Percentiles rank a stretch among this genome's conserved stretches.
These are phyloP conservation scores for Prionailurus viverrinus DNA, from an alignment of 2,113 vertebrate species.

Conservation along the genomic window DNA sequence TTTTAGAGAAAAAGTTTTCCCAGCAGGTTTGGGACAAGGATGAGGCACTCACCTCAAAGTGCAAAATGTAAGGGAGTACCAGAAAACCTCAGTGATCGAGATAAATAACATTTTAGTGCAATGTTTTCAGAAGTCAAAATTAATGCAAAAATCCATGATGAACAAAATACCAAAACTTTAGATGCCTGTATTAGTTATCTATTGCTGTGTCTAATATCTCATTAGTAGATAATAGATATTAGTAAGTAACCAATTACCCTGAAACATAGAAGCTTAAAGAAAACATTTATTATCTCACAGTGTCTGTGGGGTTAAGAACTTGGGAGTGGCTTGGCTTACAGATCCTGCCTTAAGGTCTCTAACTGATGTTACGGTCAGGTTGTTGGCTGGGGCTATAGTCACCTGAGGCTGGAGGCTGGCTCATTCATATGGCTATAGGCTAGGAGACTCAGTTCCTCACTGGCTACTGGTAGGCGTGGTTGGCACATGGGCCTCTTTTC, in stretches of 20 bases:
- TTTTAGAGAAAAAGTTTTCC: constrained; percentile 30
- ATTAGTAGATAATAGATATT: too few species aligned
- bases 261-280: background rate
- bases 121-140: constrained; percentile 41
- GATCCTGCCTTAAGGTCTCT: background rate
- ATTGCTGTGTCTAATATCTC: background rate
- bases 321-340: background rate
- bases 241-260: background rate
- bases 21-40: background rate
- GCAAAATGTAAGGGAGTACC: background rate
- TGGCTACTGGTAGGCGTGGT: background rate
- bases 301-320: background rate
- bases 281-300: background rate
- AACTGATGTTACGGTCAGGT: background rate
- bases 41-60: background rate
- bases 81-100: background rate
- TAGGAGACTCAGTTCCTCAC: background rate
- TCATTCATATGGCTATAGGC: background rate
- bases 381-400: background rate
- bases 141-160: background rate
- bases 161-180: constrained; percentile 15
- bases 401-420: background rate
- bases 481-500: background rate
- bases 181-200: background rate
- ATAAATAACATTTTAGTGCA: background rate